Percentiles rank a stretch among this genome's conserved stretches.
Evolutionary conservation across 1,140 invertebrate species (phyloP).

Genomic region (Tetramorium simillimum): DNA sequence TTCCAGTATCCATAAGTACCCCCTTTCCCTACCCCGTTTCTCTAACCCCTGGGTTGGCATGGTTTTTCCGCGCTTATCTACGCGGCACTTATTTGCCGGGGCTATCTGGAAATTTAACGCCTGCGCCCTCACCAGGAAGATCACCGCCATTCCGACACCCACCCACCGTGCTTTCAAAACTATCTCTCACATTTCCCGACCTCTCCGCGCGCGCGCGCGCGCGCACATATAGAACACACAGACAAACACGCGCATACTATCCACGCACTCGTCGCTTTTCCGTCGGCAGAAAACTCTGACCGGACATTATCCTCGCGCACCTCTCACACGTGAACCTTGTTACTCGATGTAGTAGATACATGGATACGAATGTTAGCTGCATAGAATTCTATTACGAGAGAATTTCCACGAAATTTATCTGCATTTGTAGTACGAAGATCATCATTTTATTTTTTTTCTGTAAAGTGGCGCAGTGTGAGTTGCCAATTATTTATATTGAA

Average conservation of each 20-base stretch:
- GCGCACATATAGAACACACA: no score
- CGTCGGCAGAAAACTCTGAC: slow-evolving; percentile 20
- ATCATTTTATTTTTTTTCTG: not conserved
- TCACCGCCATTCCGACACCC: slow-evolving; percentile 48
- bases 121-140: slow-evolving; percentile 41
- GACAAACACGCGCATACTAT: not conserved
- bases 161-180: slow-evolving; percentile 29
- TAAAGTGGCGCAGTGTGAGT: not conserved
- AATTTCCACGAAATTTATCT: slow-evolving; percentile 15
- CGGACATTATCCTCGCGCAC: not conserved
- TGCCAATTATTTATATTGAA: not conserved
- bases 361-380: not conserved
- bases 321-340: slow-evolving; percentile 1
- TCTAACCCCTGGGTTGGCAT: slow-evolving; percentile 23
- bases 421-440: not conserved
- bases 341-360: not conserved
- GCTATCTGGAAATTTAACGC: slow-evolving; percentile 64
- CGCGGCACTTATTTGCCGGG: slow-evolving; percentile 58
- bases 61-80: slow-evolving; percentile 62
- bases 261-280: slow-evolving; percentile 24
- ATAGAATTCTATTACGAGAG: slow-evolving; percentile 7
- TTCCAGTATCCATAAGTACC: slow-evolving; percentile 1
- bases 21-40: slow-evolving; percentile 1
- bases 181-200: slow-evolving; percentile 14
- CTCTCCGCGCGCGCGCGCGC: slow-evolving; percentile 1